These are phyloP conservation scores for Scaptodrosophila lebanonensis DNA, from an alignment of 1,140 invertebrate species.

Conservation along the genomic window DNA sequence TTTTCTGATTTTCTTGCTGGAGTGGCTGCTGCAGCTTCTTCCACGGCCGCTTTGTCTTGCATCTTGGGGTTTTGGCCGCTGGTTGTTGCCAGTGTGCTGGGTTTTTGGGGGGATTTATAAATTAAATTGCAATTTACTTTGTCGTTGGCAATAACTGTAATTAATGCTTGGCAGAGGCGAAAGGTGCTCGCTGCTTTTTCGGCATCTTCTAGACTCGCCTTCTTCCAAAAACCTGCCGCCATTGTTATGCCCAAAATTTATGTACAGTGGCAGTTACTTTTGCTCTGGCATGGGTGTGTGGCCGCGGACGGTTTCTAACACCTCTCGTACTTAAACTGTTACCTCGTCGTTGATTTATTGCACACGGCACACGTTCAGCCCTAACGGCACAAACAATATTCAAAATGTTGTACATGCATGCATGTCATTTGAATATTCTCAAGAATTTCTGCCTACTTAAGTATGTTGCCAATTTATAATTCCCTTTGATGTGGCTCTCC, in stretches of 20 bases:
- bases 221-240: too few relatives aligned
- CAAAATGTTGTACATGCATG: too few relatives aligned
- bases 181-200: not conserved
- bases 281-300: too few relatives aligned
- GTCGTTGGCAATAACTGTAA: conserved; percentile 22
- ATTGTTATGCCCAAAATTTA: too few relatives aligned
- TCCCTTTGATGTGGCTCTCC: too few relatives aligned
- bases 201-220: not conserved
- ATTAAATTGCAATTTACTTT: conserved; percentile 8
- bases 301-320: not conserved
- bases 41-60: not conserved
- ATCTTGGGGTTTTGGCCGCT: too few relatives aligned
- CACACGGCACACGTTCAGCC: conserved; percentile 7
- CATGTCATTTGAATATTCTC: too few relatives aligned
- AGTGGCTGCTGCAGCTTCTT: not conserved
- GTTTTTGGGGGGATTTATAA: not conserved
- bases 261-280: too few relatives aligned
- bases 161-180: conserved; percentile 20
- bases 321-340: not conserved
- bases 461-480: too few relatives aligned
- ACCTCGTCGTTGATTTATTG: conserved; percentile 6
- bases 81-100: not conserved
- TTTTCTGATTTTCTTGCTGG: conserved; percentile 32
- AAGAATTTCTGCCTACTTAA: too few relatives aligned
- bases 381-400: too few relatives aligned